Base-by-base conservation (phyloP, 2,113 vertebrate species). In the Callipepla californica region DNA sequence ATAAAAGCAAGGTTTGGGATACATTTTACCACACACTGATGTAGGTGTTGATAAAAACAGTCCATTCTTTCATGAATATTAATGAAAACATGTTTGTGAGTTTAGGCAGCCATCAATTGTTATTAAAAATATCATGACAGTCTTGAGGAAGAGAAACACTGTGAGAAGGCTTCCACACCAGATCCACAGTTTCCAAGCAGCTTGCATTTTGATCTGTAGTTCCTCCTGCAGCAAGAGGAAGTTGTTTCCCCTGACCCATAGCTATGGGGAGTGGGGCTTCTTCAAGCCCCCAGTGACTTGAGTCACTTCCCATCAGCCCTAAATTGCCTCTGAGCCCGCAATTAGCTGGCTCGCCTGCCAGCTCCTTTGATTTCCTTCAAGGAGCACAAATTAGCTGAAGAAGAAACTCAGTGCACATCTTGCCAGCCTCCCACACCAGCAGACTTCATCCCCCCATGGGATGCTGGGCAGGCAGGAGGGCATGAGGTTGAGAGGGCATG, bases 61-160 rank as follows among this genome's bases (percentile, higher is more conserved):
- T 94, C 92, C 72, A 70, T 92, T 91, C 81, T 92, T 82, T 92
- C 93, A 96, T 96, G 91, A 96, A 96, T 96, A 95, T 96, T 96
- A 94, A 94, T 96, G 93, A 92, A 83, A 95, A 96, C 65, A 92
- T 96, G 87, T 83, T 93, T 94, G 79, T 80, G 67, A 89, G 83
- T 95, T 95, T 83, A 83, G 68, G 72, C 95, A 90, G 12, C 57
- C 65, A 26, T 80, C 91, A 72, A 91, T 91, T 96, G 93, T 96
- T 92, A 94, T 80, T 93, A 85, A 93, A 85, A 95, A 92, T 44
- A 87, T 50, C 36, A 50, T 78, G 91, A 59, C 51, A 50, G 57
- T 47, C 87, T 26, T 51, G 79, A 76, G 80, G 83, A 58, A 62
- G 48, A 45, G 32, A 28, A 58, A 26, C 55, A 42, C 6, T 40